Evolutionary conservation across 1,140 invertebrate species (phyloP), one percentile per base, ranked within the genome.

Genomic region (Copidosoma floridanum): DNA sequence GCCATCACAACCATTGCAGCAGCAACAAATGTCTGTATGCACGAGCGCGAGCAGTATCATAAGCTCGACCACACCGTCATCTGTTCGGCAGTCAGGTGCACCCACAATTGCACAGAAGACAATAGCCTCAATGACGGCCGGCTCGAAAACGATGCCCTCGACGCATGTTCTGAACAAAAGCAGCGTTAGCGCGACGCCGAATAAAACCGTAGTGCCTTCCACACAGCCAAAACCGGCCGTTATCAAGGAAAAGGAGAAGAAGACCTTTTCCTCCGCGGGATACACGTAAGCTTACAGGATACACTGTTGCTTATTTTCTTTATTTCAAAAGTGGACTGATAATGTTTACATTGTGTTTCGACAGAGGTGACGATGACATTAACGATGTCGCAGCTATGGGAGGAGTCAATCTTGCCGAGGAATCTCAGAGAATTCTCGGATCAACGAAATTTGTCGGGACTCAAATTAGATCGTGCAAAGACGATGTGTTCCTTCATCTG

Each of bases 341-440:
- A n/a, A n/a, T n/a, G n/a, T n/a, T n/a, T n/a, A n/a, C n/a, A n/a
- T n/a, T n/a, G n/a, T n/a, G n/a, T n/a, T n/a, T n/a, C n/a, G n/a
- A n/a, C n/a, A 84, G 89, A 75, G 90, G 88, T 26, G 93, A 96
- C 76, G 94, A 97, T 80, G 94, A 96, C 76, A 97, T 99, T 65
- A 99, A 98, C 73, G 96, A 99, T 84, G 96, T 99, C 1, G 95
- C 96, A 21, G 95, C 95, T 6, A 99, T 99, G 96, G 96, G 96
- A 68, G 96, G 96, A 24, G 95, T 99, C n/a, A 99, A 99, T 82
- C 83, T 99, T 66, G 90, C 92, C 2, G 96, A 99, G 81, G 96
- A 99, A 81, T 91, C 90, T 51, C 94, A 97, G 74, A 89, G 92
- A 78, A 98, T 98, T 71, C 83, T 98, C 26, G 94, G 95, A 3